These are phyloP conservation scores for Sminthurides bifidus DNA, from an alignment of 1,140 invertebrate genomes.

Conservation along the genomic window DNA sequence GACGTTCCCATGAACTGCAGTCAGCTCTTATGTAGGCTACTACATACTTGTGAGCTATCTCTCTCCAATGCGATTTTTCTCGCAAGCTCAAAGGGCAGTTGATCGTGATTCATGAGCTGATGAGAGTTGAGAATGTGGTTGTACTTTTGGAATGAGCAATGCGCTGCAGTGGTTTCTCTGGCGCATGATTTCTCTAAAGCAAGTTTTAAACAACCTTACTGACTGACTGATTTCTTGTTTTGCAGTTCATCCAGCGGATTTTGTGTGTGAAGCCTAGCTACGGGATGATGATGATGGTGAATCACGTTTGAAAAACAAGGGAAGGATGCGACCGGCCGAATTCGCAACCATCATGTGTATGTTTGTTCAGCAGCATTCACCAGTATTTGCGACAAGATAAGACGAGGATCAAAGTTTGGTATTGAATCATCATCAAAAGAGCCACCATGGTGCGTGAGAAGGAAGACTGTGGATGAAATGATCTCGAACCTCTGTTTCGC, in stretches of 20 bases:
- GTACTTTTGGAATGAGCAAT: neutral
- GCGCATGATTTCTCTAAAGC: neutral
- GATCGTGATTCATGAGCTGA: neutral
- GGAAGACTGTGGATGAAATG: too few relatives aligned
- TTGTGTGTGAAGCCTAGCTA: conserved; percentile 29
- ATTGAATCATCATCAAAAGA: too few relatives aligned
- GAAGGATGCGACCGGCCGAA: conserved; percentile 6
- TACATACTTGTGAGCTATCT: too few relatives aligned
- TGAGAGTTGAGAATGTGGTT: neutral
- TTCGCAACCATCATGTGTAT: conserved; percentile 16
- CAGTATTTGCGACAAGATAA: too few relatives aligned
- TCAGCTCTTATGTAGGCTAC: neutral
- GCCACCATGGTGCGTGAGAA: conserved; percentile 7
- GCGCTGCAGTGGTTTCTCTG: neutral
- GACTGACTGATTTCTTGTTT: conserved; percentile 22
- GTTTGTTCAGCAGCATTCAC: too few relatives aligned
- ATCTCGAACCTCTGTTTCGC: neutral
- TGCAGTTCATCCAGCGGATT: conserved; percentile 31
- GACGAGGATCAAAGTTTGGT: conserved; percentile 26
- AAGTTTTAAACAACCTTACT: conserved; percentile 4
- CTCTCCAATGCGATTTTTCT: conserved; percentile 1
- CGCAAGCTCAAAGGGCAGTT: neutral
- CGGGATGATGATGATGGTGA: neutral
- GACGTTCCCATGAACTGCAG: neutral
- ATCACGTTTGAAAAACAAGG: neutral